Evolutionary conservation across 1,140 invertebrate species (phyloP), one percentile per base, ranked within the genome.

Genomic region (Papilio aristodemus): DNA sequence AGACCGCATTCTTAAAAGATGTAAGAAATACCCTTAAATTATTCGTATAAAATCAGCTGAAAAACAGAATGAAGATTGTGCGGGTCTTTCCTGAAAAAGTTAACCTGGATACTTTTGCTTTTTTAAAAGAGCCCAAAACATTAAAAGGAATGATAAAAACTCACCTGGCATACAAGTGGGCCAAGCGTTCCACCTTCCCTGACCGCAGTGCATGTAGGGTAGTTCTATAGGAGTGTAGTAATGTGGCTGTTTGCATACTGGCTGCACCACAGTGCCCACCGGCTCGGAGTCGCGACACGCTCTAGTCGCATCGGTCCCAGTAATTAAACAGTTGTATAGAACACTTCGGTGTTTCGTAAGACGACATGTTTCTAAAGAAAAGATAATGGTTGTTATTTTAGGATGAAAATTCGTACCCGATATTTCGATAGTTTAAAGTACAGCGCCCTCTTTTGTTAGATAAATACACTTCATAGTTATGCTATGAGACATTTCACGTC

Each of bases 151-250:
- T n/a, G n/a, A n/a, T n/a, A n/a, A n/a, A n/a, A n/a, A 4, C 59
- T 64, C 4, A 64, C 62, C 62, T 25, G 62, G 62, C 38, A 64
- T 64, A 27, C 62, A 64, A 27, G 62, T 64, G 6, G 62, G 39
- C 62, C 62, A 64, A 7, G 38, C 62, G 38, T 43, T 64, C 62
- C 62, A 64, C 9, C 38, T 43, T 9, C 62, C 62, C 11, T 64
- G 8, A 0, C 0, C 1, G 19, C 62, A 64, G 11, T 22, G 17
- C 38, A 64, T 64, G 39, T 64, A 64, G 9, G 62, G 62, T 6
- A 64, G 62, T 1, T 64, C 62, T 10, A 64, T 22, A 11, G 62
- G 62, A 0, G 62, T 64, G 19, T 64, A 64, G 22, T 64, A 64
- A 10, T 41, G 39, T 0, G 62, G 62, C 13, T 43, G 38, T 19